A percentile compares a stretch with the other conserved stretches of the same genome.
phyloP scores from a whole-genome alignment of 1,140 invertebrate genomes.

The Bicyclus anynana region DNA sequence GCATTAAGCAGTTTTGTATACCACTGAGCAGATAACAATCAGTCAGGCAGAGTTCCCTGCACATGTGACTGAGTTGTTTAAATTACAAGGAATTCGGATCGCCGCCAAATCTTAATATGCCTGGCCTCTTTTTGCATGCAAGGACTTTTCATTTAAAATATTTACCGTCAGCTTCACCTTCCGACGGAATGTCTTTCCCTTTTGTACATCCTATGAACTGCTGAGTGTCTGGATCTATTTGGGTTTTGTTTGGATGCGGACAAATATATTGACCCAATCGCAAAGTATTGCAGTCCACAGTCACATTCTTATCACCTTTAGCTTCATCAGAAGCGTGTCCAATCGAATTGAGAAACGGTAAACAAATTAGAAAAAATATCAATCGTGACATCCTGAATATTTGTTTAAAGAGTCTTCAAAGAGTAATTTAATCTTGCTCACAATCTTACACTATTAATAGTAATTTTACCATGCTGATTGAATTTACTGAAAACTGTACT shows the following conservation, averaged over 20 bases:
- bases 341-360: constrained; percentile 33
- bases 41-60: too few relatives aligned
- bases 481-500: too few relatives aligned
- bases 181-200: constrained; percentile 71
- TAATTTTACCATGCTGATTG: too few relatives aligned
- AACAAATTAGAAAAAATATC: constrained; percentile 17
- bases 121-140: too few relatives aligned
- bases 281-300: constrained; percentile 82
- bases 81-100: too few relatives aligned
- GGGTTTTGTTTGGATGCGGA: constrained; percentile 85
- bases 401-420: too few relatives aligned
- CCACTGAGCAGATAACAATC: too few relatives aligned
- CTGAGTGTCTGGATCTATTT: constrained; percentile 94
- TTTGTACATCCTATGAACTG: constrained; percentile 88
- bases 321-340: constrained; percentile 49
- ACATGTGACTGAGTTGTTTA: too few relatives aligned
- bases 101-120: too few relatives aligned
- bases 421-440: too few relatives aligned
- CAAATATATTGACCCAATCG: constrained; percentile 92
- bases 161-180: constrained; percentile 88
- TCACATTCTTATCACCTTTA: constrained; percentile 44
- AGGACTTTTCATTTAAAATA: neutral
- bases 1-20: too few relatives aligned
- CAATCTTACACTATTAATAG: too few relatives aligned
- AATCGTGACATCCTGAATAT: neutral